Evolutionary conservation across 1,140 invertebrate genomes (phyloP).

Genomic region (Cotesia glomerata): DNA sequence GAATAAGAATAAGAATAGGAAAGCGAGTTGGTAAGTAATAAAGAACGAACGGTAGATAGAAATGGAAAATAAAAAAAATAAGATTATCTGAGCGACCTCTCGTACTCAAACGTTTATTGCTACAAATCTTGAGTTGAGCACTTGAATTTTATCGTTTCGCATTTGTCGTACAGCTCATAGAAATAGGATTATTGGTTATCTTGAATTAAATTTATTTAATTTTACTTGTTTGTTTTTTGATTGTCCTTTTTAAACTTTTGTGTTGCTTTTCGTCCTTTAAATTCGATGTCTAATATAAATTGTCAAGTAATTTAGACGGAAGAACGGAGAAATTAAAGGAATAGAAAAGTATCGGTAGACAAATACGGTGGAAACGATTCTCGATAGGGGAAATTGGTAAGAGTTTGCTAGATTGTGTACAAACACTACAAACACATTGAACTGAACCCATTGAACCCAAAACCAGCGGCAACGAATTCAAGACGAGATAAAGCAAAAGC

Average conservation of each 20-base stretch:
- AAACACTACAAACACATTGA: too few relatives aligned
- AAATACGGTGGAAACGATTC: too few relatives aligned
- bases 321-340: too few relatives aligned
- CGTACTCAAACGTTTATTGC: slow-evolving; percentile 14
- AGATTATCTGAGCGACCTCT: not conserved
- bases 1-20: not conserved
- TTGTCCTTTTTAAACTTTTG: not conserved
- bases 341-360: too few relatives aligned
- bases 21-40: not conserved
- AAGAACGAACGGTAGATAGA: not conserved
- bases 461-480: too few relatives aligned
- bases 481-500: not conserved
- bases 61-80: not conserved
- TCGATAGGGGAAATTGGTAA: too few relatives aligned
- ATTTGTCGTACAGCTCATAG: not conserved
- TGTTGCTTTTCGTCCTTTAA: too few relatives aligned
- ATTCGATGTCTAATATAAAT: too few relatives aligned
- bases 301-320: too few relatives aligned
- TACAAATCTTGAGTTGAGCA: slow-evolving; percentile 8
- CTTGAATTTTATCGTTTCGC: slow-evolving; percentile 3
- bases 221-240: not conserved
- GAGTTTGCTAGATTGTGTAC: too few relatives aligned
- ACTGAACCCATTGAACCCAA: too few relatives aligned
- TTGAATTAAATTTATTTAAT: not conserved
- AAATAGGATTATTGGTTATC: not conserved